Percentiles rank a stretch among this genome's conserved stretches.
phyloP scores from a whole-genome alignment of 1,140 invertebrate species.

The Drosophila sp. region DNA sequence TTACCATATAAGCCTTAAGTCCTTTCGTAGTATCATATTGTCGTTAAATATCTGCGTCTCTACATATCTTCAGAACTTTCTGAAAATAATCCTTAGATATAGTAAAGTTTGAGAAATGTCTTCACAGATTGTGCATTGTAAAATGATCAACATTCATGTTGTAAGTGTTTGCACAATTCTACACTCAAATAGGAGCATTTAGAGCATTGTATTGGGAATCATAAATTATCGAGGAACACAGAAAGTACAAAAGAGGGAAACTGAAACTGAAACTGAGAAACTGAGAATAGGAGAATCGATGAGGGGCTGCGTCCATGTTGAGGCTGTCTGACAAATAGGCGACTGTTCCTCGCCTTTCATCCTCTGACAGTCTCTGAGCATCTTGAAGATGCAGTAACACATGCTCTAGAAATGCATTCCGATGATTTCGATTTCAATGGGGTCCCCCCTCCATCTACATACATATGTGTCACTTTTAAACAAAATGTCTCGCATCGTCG shows the following conservation, averaged over 20 bases:
- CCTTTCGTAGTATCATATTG: too few species aligned
- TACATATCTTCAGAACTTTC: background rate
- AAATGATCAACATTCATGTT: too few species aligned
- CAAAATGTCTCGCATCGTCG: slow-evolving; percentile 71
- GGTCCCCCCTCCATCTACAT: slow-evolving; percentile 20
- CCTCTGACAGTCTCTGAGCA: background rate
- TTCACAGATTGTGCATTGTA: too few species aligned
- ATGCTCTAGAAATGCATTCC: slow-evolving; percentile 47
- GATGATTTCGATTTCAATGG: slow-evolving; percentile 37
- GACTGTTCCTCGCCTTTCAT: background rate
- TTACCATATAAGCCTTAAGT: too few species aligned
- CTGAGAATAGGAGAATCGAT: background rate
- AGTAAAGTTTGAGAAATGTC: too few species aligned
- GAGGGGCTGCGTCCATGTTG: slow-evolving; percentile 63
- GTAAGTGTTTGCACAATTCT: slow-evolving; percentile 7
- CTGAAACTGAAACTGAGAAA: background rate
- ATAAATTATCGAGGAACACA: background rate
- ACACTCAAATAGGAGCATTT: slow-evolving; percentile 5
- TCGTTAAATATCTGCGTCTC: too few species aligned
- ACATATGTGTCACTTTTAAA: slow-evolving; percentile 55
- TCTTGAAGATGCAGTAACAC: slow-evolving; percentile 32
- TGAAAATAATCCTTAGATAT: too few species aligned
- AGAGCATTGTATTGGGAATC: slow-evolving; percentile 6
- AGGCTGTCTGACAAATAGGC: slow-evolving; percentile 11
- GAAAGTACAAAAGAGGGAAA: background rate